Base-by-base conservation (phyloP, 1,140 invertebrate species). In the Sarcophaga bullata region DNA sequence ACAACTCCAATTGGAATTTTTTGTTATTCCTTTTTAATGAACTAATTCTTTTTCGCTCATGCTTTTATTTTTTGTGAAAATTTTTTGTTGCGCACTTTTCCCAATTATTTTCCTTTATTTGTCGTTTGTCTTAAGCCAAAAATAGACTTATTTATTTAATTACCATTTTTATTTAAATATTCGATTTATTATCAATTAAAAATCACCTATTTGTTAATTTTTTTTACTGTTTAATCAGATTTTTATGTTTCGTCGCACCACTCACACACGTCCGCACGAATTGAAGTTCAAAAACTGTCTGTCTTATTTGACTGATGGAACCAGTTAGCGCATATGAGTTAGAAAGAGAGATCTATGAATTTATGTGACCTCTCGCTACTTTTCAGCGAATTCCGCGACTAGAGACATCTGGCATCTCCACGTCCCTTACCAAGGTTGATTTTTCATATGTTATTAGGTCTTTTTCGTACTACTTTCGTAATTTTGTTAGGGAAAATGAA, bases 1-100 rank as follows among this genome's bases (percentile, higher is more conserved):
- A 4, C 48, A 78, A 78, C 75, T 78, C 75, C 48, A 78, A 49
- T 78, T 78, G 75, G 48, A 78, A 78, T 78, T 78, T 78, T 50
- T 78, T 37, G 25, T 37, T 37, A 4, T 37, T 37, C 4, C 47
- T 76, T 48, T 49, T 49, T 62, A 15, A 62, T 62, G 54, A 62
- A 52, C 50, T 13, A 52, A 62, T 62, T 62, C n/a, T 62, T 62
- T 62, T 62, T 52, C 25, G 50, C 50, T 52, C 25, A 76, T 76
- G 48, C 46, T 78, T 50, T 52, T 13, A 50, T 78, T 78, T 78
- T 78, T 52, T 68, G 62, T 25, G 62, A 68, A 25, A 19, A 17
- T 9, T 68, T 62, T 75, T 72, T 72, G 17, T 8, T 78, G 48
- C 75, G 75, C 75, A 78, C 48, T 78, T 78, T 78, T 50, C 50